phyloP scores from a whole-genome alignment of 2,888 invertebrate genomes.

The Operophtera brumata region DNA sequence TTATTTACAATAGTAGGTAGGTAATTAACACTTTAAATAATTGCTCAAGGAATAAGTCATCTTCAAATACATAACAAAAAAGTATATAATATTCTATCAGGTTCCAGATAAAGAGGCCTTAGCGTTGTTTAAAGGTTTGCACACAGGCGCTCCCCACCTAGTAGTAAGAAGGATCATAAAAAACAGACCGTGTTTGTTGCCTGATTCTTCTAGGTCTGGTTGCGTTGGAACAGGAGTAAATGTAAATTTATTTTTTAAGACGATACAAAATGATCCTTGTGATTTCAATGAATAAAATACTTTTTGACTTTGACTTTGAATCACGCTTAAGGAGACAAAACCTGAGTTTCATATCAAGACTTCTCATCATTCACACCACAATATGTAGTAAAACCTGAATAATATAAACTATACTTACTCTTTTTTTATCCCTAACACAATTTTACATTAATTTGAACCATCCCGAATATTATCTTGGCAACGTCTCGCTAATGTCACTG shows the following conservation, averaged over 20 bases:
- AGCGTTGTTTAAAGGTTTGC: too few relatives aligned
- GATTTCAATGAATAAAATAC: too few relatives aligned
- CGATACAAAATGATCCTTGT: too few relatives aligned
- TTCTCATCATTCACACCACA: conserved; percentile 8
- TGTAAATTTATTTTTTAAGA: too few relatives aligned
- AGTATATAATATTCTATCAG: neutral
- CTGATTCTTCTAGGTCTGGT: too few relatives aligned
- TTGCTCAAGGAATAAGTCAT: neutral
- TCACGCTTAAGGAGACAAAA: conserved; percentile 16
- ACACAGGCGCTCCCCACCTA: too few relatives aligned
- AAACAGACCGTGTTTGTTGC: too few relatives aligned
- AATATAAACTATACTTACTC: neutral
- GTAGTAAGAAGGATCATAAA: too few relatives aligned
- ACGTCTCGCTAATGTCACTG: neutral
- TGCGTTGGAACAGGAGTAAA: too few relatives aligned
- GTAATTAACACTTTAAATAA: neutral
- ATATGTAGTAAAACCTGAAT: conserved; percentile 5
- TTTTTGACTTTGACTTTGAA: too few relatives aligned
- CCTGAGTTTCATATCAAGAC: conserved; percentile 17
- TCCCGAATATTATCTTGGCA: neutral
- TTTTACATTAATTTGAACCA: conserved; percentile 6
- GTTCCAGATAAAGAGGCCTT: neutral
- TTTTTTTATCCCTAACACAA: neutral
- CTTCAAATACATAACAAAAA: neutral
- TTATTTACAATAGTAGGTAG: neutral